phyloP scores from a whole-genome alignment of 2,797 vertebrate genomes.

The Falco concolor region DNA sequence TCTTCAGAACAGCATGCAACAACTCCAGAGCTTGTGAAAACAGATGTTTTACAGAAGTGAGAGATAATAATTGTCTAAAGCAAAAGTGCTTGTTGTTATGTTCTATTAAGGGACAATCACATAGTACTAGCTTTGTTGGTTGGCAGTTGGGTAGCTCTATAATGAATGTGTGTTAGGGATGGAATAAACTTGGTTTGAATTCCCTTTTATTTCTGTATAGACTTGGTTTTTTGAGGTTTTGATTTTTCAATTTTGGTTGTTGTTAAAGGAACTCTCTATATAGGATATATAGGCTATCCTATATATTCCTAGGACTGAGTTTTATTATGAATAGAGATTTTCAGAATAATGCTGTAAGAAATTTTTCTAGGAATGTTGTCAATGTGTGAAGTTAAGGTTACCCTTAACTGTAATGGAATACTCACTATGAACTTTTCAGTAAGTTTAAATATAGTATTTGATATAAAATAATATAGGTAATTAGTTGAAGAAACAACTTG shows the following conservation, averaged over 20 bases:
- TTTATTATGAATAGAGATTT: not conserved
- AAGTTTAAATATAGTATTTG: not conserved
- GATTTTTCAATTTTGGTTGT: not conserved
- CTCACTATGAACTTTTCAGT: not conserved
- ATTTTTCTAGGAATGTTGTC: not conserved
- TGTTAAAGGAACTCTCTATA: not conserved
- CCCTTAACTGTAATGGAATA: not conserved
- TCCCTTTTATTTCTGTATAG: not conserved
- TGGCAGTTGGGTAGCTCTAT: not conserved
- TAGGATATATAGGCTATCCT: not conserved
- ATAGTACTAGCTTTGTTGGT: not conserved
- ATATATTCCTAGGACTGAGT: not conserved
- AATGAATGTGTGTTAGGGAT: accelerated
- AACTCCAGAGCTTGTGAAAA: not conserved
- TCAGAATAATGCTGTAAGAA: not conserved
- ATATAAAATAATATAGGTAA: not conserved
- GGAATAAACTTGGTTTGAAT: not conserved
- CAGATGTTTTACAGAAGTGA: not conserved
- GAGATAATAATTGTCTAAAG: not conserved
- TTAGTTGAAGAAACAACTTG: not conserved
- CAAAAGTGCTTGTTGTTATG: not conserved
- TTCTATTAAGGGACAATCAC: not conserved
- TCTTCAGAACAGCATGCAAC: not conserved
- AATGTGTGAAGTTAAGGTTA: not conserved
- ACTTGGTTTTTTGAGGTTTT: not conserved